Percentiles rank a stretch among this genome's conserved stretches.
phyloP scores from a whole-genome alignment of 1,140 invertebrate genomes.

The Neodiprion virginianus region DNA sequence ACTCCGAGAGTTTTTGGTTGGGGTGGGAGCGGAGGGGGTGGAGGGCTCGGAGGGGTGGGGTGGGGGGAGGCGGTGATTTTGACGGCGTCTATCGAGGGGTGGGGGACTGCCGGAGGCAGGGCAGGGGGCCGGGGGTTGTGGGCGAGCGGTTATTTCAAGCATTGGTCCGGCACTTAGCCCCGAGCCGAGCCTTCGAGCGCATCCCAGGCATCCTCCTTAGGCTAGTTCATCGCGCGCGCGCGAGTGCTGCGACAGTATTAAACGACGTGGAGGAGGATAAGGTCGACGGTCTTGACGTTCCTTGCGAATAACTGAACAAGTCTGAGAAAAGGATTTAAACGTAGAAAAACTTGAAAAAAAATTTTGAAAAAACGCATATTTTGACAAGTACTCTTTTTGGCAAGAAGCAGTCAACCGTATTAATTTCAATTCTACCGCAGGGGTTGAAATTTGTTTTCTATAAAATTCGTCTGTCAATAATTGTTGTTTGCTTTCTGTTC shows the following conservation, averaged over 20 bases:
- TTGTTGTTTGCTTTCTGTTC: no score
- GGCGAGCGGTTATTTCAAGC: conserved; percentile 62
- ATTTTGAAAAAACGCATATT: no score
- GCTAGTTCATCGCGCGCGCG: conserved; percentile 27
- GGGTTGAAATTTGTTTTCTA: no score
- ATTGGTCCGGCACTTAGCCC: conserved; percentile 56
- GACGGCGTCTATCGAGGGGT: neutral
- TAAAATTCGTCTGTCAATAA: no score
- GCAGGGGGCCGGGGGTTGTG: conserved; percentile 47
- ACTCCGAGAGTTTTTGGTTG: conserved; percentile 14
- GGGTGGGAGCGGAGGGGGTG: conserved; percentile 17
- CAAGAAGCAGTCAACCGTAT: no score
- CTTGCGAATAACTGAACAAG: neutral
- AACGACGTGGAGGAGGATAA: neutral
- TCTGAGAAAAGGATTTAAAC: no score
- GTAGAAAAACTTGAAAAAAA: neutral
- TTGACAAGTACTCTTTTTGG: no score
- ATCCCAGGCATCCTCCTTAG: conserved; percentile 41
- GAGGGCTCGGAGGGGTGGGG: neutral
- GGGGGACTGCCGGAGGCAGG: conserved; percentile 30
- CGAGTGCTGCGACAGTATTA: conserved; percentile 20
- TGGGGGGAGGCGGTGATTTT: neutral
- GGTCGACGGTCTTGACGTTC: neutral
- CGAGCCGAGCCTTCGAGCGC: conserved; percentile 53
- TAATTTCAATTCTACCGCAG: no score